These are phyloP conservation scores for Pharmacophagus antenor DNA, from an alignment of 2,888 invertebrate genomes.

Conservation along the genomic window DNA sequence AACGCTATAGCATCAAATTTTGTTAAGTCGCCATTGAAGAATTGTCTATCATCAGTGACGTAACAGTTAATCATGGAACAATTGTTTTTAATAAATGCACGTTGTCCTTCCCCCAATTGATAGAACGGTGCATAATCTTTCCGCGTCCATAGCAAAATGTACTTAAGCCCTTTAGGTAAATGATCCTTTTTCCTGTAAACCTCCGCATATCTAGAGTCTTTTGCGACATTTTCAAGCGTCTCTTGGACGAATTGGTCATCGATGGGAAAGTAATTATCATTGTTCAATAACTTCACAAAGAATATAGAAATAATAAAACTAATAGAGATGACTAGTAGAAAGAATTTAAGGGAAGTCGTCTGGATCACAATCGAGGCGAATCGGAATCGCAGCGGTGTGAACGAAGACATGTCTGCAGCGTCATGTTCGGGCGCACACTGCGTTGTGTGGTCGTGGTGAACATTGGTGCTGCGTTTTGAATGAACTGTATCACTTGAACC, in stretches of 20 bases:
- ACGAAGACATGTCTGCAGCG: conserved; percentile 43
- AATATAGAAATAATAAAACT: conserved; percentile 48
- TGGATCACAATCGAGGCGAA: conserved; percentile 41
- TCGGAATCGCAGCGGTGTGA: conserved; percentile 33
- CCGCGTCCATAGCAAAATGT: conserved; percentile 61
- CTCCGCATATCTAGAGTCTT: conserved; percentile 55
- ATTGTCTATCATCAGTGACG: conserved; percentile 50
- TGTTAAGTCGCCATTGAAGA: conserved; percentile 49
- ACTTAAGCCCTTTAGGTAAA: conserved; percentile 55
- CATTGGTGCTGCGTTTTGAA: conserved; percentile 20
- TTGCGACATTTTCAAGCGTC: conserved; percentile 54
- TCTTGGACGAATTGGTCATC: conserved; percentile 50
- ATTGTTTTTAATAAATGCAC: conserved; percentile 57
- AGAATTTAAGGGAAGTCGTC: conserved; percentile 45
- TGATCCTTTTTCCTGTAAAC: conserved; percentile 53
- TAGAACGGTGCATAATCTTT: conserved; percentile 54
- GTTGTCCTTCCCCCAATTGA: conserved; percentile 53
- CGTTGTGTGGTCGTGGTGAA: conserved; percentile 13
- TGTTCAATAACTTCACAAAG: conserved; percentile 48
- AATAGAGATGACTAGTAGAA: conserved; percentile 48
- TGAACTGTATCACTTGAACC: conserved; percentile 19
- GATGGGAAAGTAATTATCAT: conserved; percentile 32
- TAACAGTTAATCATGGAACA: conserved; percentile 62
- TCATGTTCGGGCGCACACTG: conserved; percentile 46
- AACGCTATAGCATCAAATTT: conserved; percentile 64